A percentile compares a stretch with the other conserved stretches of the same genome.
Evolutionary conservation across 2,888 invertebrate genomes (phyloP).

Genomic region (Punctoribates punctum): DNA sequence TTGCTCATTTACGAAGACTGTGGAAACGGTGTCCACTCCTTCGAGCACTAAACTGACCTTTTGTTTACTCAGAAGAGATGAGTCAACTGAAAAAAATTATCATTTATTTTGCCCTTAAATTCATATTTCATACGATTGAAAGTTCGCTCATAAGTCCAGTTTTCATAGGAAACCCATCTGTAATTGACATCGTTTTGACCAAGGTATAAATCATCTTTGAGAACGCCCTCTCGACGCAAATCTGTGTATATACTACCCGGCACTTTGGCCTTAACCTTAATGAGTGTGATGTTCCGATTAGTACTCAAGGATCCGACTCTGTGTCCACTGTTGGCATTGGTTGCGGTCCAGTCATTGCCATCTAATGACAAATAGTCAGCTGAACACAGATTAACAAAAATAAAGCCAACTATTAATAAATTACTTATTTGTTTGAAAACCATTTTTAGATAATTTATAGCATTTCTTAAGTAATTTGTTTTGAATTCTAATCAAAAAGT

Average conservation of each 20-base stretch:
- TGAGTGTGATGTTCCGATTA: not conserved
- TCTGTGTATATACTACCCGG: conserved; percentile 78
- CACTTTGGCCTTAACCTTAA: conserved; percentile 58
- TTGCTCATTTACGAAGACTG: conserved; percentile 67
- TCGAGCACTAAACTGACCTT: conserved; percentile 66
- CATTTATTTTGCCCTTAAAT: not conserved
- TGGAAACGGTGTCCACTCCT: conserved; percentile 80
- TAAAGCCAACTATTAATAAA: too few relatives aligned
- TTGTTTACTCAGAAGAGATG: conserved; percentile 47
- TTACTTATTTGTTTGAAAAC: too few relatives aligned
- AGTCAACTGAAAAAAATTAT: conserved; percentile 11
- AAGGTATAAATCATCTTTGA: conserved; percentile 60
- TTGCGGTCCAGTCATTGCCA: not conserved
- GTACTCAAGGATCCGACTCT: not conserved
- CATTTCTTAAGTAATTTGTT: too few relatives aligned
- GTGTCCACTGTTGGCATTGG: not conserved
- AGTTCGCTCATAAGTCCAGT: conserved; percentile 69
- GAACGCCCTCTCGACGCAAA: conserved; percentile 60
- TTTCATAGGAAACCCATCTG: conserved; percentile 74
- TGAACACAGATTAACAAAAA: not conserved
- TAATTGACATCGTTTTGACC: conserved; percentile 70
- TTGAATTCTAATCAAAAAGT: too few relatives aligned
- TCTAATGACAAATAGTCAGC: not conserved
- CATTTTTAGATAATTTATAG: too few relatives aligned
- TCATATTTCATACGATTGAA: conserved; percentile 62